These are phyloP conservation scores for Lanistes nyassanus DNA, from an alignment of 1,140 invertebrate genomes.

Conservation along the genomic window DNA sequence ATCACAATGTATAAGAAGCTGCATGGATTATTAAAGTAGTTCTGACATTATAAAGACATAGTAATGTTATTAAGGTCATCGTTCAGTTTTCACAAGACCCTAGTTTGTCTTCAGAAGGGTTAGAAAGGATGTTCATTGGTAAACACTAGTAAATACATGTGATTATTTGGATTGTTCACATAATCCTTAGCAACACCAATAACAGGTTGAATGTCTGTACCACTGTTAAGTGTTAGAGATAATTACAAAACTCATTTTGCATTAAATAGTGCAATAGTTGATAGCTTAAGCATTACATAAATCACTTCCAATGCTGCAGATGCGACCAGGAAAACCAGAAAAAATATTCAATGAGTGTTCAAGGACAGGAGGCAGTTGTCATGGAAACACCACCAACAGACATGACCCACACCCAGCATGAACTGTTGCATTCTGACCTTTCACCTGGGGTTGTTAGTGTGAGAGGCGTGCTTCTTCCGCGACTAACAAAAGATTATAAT, in stretches of 20 bases:
- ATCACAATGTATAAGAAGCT: background rate
- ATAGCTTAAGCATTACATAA: too few species aligned
- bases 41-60: background rate
- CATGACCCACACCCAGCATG: conserved; percentile 17
- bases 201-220: too few species aligned
- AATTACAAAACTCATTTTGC: background rate
- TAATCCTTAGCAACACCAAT: too few species aligned
- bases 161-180: too few species aligned
- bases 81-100: background rate
- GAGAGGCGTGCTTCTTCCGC: conserved; percentile 40
- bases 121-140: too few species aligned
- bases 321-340: background rate
- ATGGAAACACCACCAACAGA: conserved; percentile 1
- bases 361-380: conserved; percentile 5
- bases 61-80: background rate
- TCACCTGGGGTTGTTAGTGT: conserved; percentile 38
- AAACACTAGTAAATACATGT: too few species aligned
- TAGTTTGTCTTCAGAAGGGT: too few species aligned
- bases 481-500: background rate
- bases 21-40: background rate
- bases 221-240: too few species aligned
- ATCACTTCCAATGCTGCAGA: conserved; percentile 9
- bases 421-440: conserved; percentile 25
- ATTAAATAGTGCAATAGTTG: background rate
- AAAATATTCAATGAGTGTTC: background rate